Conservation (phyloP, 1,140 invertebrate genomes). For the Hyphantria cunea region DNA sequence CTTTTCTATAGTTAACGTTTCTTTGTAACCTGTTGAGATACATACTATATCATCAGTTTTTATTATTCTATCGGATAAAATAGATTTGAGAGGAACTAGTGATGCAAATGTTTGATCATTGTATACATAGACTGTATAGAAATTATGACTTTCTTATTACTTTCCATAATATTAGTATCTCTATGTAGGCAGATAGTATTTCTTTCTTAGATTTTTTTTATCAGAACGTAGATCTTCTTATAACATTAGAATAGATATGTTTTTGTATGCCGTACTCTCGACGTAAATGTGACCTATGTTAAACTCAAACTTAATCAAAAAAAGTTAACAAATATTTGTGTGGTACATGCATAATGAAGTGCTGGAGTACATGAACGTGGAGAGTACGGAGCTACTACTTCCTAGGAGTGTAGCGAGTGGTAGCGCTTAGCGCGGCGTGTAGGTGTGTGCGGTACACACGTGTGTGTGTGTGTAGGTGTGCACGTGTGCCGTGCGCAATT, state of each 20-base stretch:
- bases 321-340: too few species aligned
- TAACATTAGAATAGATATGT: slow-evolving; percentile 18
- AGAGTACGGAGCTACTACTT: slow-evolving; percentile 23
- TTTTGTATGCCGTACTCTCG: slow-evolving; percentile 10
- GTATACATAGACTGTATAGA: slow-evolving; percentile 22
- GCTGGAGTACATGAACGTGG: slow-evolving; percentile 4
- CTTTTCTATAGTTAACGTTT: neutral
- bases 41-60: slow-evolving; percentile 4
- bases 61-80: neutral
- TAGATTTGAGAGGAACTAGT: slow-evolving; percentile 17
- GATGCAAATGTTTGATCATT: neutral
- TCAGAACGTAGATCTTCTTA: slow-evolving; percentile 23
- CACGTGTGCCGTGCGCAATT: slow-evolving; percentile 98
- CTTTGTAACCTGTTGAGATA: too few species aligned
- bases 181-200: slow-evolving; percentile 16
- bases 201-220: slow-evolving; percentile 8
- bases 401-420: slow-evolving; percentile 22
- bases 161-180: slow-evolving; percentile 5
- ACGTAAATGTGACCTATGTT: neutral
- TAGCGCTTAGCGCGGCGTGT: slow-evolving; percentile 30
- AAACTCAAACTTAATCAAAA: too few species aligned
- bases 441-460: slow-evolving; percentile 44
- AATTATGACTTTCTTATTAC: slow-evolving; percentile 14
- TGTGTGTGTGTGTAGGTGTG: slow-evolving; percentile 89
- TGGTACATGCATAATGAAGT: neutral